phyloP scores from a whole-genome alignment of 2,797 vertebrate genomes.

The Tadarida brasiliensis region DNA sequence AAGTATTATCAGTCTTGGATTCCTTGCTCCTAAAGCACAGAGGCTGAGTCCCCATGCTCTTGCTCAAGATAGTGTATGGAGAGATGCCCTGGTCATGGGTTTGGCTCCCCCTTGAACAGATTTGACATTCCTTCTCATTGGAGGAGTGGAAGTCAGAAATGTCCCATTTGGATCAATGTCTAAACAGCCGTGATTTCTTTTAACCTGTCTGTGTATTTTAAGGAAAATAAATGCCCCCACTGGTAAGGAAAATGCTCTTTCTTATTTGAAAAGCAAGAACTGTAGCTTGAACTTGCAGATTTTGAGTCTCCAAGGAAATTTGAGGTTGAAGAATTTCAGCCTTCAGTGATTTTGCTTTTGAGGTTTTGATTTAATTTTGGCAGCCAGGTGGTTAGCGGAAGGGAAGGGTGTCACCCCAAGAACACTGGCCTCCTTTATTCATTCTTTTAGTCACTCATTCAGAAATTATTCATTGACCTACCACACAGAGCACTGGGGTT shows the following conservation, averaged over 20 bases:
- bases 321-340: conserved; percentile 64
- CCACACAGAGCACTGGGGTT: background rate
- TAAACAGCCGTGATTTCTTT: background rate
- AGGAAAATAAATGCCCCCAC: background rate
- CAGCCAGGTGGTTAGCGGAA: conserved; percentile 57
- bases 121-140: background rate
- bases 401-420: conserved; percentile 1
- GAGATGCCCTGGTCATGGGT: background rate
- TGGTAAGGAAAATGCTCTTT: background rate
- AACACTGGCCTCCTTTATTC: conserved; percentile 45
- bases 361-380: conserved; percentile 74
- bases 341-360: conserved; percentile 68
- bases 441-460: conserved; percentile 54
- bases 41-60: background rate
- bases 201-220: background rate
- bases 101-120: background rate
- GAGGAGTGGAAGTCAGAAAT: background rate
- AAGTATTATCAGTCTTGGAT: background rate
- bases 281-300: background rate
- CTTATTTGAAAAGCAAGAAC: conserved; percentile 60
- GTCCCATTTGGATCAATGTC: background rate
- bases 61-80: too few species aligned
- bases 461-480: conserved; percentile 52
- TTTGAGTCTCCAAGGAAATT: conserved; percentile 56
- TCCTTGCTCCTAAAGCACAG: background rate